Percentiles rank a stretch among this genome's conserved stretches.
phyloP scores from a whole-genome alignment of 2,113 vertebrate genomes.

The Hiodon tergisus region DNA sequence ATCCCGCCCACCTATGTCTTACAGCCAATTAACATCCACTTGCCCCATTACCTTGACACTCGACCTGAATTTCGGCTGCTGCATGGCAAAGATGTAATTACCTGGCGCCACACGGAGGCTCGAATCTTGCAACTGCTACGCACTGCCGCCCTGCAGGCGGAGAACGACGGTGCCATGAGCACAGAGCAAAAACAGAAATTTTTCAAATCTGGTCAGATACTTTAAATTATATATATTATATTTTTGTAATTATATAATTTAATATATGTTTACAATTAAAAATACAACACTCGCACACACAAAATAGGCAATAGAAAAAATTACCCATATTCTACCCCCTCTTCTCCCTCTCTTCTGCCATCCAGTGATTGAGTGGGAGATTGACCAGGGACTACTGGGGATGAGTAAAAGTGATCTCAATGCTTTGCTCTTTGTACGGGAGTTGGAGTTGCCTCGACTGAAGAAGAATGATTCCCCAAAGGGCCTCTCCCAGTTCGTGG shows the following conservation, averaged over 20 bases:
- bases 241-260: background rate
- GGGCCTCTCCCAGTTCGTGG: conserved; percentile 47
- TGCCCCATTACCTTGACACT: conserved; percentile 50
- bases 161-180: conserved; percentile 55
- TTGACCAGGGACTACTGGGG: conserved; percentile 58
- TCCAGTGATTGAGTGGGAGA: conserved; percentile 66
- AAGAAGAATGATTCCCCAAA: conserved; percentile 42
- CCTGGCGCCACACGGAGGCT: conserved; percentile 48
- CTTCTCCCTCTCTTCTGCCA: conserved; percentile 16
- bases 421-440: conserved; percentile 62
- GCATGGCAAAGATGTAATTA: conserved; percentile 31
- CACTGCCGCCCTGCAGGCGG: conserved; percentile 51
- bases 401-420: background rate
- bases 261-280: background rate
- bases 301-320: background rate
- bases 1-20: conserved; percentile 66
- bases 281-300: background rate
- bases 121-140: conserved; percentile 52
- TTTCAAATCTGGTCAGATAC: conserved; percentile 63
- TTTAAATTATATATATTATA: background rate
- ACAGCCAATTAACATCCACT: conserved; percentile 60
- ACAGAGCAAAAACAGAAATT: conserved; percentile 56
- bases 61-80: conserved; percentile 37
- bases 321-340: background rate
- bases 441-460: conserved; percentile 58